Evolutionary conservation across 1,140 invertebrate genomes (phyloP).

Genomic region (Phthorimaea operculella): DNA sequence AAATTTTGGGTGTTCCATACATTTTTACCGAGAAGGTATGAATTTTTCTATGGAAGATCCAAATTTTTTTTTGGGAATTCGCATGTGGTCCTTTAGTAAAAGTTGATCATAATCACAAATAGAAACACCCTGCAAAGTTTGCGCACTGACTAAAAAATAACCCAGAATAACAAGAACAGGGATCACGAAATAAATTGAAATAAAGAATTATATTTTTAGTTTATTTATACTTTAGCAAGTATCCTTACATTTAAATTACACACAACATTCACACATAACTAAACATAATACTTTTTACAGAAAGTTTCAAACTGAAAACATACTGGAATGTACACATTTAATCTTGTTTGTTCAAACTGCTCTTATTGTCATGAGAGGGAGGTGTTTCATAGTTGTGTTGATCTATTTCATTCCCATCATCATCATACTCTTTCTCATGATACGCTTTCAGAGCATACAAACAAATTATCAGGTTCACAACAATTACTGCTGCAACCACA

Average conservation of each 20-base stretch:
- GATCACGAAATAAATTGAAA: neutral
- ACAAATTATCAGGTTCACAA: slow-evolving; percentile 82
- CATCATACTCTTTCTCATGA: slow-evolving; percentile 74
- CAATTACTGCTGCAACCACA: slow-evolving; percentile 78
- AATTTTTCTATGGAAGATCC: no score
- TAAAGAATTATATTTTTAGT: neutral
- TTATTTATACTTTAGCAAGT: neutral
- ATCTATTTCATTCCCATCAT: slow-evolving; percentile 68
- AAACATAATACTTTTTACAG: neutral
- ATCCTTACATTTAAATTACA: neutral
- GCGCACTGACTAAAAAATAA: no score
- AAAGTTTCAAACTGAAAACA: neutral
- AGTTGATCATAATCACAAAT: no score
- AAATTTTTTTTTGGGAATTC: no score
- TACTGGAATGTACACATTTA: slow-evolving; percentile 41
- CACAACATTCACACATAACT: neutral
- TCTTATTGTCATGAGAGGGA: slow-evolving; percentile 29
- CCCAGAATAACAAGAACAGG: no score
- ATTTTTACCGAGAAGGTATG: no score
- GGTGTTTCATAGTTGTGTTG: slow-evolving; percentile 40
- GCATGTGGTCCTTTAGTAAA: no score
- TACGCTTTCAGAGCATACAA: slow-evolving; percentile 83
- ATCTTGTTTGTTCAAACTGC: slow-evolving; percentile 56
- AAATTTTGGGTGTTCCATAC: no score
- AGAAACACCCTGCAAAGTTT: no score